Evolutionary conservation across 2,113 vertebrate species (phyloP).

Genomic region (Hypomesus transpacificus): DNA sequence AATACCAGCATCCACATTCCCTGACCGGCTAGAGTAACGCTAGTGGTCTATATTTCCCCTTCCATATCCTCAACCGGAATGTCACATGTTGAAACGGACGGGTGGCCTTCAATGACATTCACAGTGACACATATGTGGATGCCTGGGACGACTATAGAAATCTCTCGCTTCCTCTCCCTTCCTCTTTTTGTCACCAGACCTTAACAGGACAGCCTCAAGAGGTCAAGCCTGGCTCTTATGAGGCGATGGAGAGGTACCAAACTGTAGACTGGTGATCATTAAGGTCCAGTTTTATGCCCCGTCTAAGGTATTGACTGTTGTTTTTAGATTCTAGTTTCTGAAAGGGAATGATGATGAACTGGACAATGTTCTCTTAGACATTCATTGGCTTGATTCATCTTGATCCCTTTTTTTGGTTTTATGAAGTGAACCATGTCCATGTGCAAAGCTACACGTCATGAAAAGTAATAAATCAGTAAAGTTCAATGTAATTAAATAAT

Average conservation of each 20-base stretch:
- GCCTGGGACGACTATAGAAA: slow-evolving; percentile 44
- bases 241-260: background rate
- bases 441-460: no score
- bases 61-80: slow-evolving; percentile 53
- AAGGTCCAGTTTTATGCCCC: no score
- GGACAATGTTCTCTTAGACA: no score
- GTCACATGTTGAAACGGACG: slow-evolving; percentile 45
- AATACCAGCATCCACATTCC: slow-evolving; percentile 53
- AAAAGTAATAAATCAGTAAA: no score
- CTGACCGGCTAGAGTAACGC: slow-evolving; percentile 43
- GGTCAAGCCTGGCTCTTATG: background rate
- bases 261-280: no score
- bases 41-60: slow-evolving; percentile 47
- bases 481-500: no score
- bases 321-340: no score
- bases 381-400: no score
- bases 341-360: no score
- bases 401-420: no score
- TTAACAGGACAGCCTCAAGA: background rate
- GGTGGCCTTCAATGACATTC: slow-evolving; percentile 41
- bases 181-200: slow-evolving; percentile 20
- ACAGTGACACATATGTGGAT: slow-evolving; percentile 55
- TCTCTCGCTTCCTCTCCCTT: slow-evolving; percentile 21
- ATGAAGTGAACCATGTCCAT: no score
- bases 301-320: no score